Base-by-base conservation (phyloP, 2,113 vertebrate species). In the Psittacus erithacus region DNA sequence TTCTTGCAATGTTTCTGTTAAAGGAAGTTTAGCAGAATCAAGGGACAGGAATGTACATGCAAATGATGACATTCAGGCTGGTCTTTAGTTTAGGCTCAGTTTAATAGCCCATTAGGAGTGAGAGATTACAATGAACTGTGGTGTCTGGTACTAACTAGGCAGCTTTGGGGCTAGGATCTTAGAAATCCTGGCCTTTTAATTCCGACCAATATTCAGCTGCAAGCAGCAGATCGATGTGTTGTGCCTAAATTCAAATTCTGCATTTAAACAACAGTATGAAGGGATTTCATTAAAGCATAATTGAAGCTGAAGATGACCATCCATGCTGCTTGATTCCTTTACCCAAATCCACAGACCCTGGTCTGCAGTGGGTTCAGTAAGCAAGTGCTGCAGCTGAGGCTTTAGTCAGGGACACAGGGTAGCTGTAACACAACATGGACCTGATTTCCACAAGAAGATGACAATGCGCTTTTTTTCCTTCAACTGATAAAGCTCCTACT, bases 341-440 rank as follows among this genome's bases (percentile, higher is more conserved):
- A 5, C 59, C 75, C 50, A 33, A 11, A 35, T 17, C 64, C n/a
- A 25, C 2, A 16, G 35, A 25, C 16, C 31, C 44, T 13, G 16
- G 7, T 11, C 35, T 44, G 59, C 17, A 5, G 29, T 3, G 6
- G 2, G 20, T 13, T 31, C 25, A 33, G 47, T 19, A 43, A 74
- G 71, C 57, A 17, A 46, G 46, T 35, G 39, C 73, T 81, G 18
- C 11, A 63, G 5, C 55, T 16, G 39, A 38, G 44, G 41, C 38
- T 68, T 68, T 44, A 27, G 49, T 27, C 35, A 8, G 44, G 49
- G n/a, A 65, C 23, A 62, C 17, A 9, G 31, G 39, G 43, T 13
- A 17, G 31, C 16, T 53, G 2, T 2, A 11, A 59, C 6, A 15
- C 6, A 59, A 57, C 13, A 10, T 0, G 5, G 46, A 13, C 29